Conservation (phyloP, 1,140 invertebrate genomes). For the Drosophila mojavensis region DNA sequence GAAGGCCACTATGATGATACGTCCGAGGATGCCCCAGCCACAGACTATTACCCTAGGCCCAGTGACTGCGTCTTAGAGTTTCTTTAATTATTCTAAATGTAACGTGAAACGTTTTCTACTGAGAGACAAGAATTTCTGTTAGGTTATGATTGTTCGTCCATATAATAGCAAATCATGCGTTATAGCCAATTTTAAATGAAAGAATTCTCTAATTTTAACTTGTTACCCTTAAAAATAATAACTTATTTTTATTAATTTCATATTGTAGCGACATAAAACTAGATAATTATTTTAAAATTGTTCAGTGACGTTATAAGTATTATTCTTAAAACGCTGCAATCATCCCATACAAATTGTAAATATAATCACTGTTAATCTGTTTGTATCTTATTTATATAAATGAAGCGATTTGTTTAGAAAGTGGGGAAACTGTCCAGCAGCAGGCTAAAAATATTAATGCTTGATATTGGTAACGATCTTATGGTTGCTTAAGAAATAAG, state of each 20-base stretch:
- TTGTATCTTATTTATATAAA: slow-evolving; percentile 36
- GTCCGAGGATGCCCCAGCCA: slow-evolving; percentile 85
- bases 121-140: slow-evolving; percentile 36
- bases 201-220: slow-evolving; percentile 55
- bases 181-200: slow-evolving; percentile 52
- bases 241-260: slow-evolving; percentile 54
- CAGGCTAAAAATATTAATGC: too few relatives aligned
- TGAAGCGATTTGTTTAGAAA: neutral
- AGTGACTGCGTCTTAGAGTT: slow-evolving; percentile 40
- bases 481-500: too few relatives aligned
- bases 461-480: too few relatives aligned
- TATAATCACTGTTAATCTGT: slow-evolving; percentile 48
- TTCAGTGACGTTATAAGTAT: slow-evolving; percentile 53
- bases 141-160: slow-evolving; percentile 48
- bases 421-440: neutral
- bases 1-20: slow-evolving; percentile 95
- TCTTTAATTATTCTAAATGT: slow-evolving; percentile 21
- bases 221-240: slow-evolving; percentile 60
- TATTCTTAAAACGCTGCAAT: slow-evolving; percentile 49
- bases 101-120: slow-evolving; percentile 40
- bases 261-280: slow-evolving; percentile 40
- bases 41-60: slow-evolving; percentile 51
- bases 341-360: slow-evolving; percentile 53
- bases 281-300: slow-evolving; percentile 45
- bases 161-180: slow-evolving; percentile 58